These are phyloP conservation scores for Campodea augens DNA, from an alignment of 1,140 invertebrate genomes.

Conservation along the genomic window DNA sequence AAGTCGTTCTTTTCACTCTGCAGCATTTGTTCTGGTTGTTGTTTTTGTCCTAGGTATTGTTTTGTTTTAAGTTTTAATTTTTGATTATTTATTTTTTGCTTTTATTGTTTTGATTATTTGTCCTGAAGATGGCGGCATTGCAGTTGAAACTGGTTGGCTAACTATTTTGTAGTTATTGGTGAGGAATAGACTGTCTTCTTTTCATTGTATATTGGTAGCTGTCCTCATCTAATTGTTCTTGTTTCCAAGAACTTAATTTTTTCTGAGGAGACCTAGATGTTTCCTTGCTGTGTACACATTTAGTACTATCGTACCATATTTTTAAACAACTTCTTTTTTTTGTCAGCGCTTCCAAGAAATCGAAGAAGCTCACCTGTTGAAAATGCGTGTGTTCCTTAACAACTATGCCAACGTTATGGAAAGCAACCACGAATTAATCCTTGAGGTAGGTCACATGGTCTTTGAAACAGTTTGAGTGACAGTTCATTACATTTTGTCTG, in stretches of 20 bases:
- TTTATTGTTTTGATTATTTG: too few relatives aligned
- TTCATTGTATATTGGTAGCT: too few relatives aligned
- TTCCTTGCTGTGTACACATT: neutral
- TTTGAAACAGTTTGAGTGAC: slow-evolving; percentile 1
- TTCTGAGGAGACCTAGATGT: neutral
- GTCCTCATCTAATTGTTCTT: too few relatives aligned
- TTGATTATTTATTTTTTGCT: too few relatives aligned
- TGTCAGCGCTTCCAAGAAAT: slow-evolving; percentile 77
- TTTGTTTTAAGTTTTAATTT: too few relatives aligned
- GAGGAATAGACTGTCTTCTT: neutral
- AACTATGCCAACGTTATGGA: slow-evolving; percentile 71
- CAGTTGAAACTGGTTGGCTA: too few relatives aligned
- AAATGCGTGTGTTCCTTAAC: slow-evolving; percentile 90
- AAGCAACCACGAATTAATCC: slow-evolving; percentile 72
- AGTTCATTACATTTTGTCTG: slow-evolving; percentile 6
- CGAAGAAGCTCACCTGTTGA: slow-evolving; percentile 73
- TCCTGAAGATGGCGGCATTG: too few relatives aligned
- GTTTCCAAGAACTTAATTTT: too few relatives aligned
- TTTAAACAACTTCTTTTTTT: slow-evolving; percentile 12
- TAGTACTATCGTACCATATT: neutral
- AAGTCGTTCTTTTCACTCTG: too few relatives aligned
- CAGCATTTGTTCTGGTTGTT: too few relatives aligned
- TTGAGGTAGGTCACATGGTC: slow-evolving; percentile 32
- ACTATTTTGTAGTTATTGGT: neutral
- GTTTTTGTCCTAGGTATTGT: too few relatives aligned